Evolutionary conservation across 2,888 invertebrate genomes (phyloP), one percentile per base, ranked within the genome.

Genomic region (Ctenicera cuprea): DNA sequence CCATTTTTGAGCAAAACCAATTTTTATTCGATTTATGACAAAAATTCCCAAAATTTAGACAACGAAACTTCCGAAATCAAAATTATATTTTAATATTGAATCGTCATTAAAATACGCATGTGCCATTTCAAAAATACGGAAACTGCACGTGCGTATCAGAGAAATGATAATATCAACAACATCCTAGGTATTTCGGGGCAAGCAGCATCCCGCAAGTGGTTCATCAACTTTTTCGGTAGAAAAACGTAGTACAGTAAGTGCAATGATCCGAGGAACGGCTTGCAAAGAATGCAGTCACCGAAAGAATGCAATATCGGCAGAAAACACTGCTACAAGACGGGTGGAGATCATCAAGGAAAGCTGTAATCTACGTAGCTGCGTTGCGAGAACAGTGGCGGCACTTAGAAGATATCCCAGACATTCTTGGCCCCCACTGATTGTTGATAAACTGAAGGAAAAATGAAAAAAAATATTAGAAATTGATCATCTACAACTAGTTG

Each of bases 121-220:
- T n/a, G n/a, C n/a, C n/a, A n/a, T n/a, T n/a, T n/a, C n/a, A n/a
- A n/a, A n/a, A n/a, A n/a, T 18, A 14, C 1, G 45, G 9, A 45
- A 45, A 45, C 45, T 14, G 45, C 45, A 18, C 14, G 12, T 14
- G 16, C 14, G 59, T n/a, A n/a, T n/a, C 65, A 12, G 37, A 45
- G 18, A 65, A 14, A 88, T 88, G 88, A 88, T 88, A 88, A 88
- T 87, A 88, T 73, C 75, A 5, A n/a, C n/a, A 38, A 69, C 64
- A 75, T 75, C 41, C 54, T 59, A 71, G 62, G 65, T 50, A 70
- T 75, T 71, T 67, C 64, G 64, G 71, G 65, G 50, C 74, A 71
- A 75, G 68, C 63, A 70, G 65, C 71, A 76, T 75, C 73, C 71
- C 63, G 76, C 77, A 78, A 80, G 79, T 82, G 80, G 81, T 80